Evolutionary conservation across 2,797 vertebrate genomes (phyloP).

Genomic region (Scleropages formosus): DNA sequence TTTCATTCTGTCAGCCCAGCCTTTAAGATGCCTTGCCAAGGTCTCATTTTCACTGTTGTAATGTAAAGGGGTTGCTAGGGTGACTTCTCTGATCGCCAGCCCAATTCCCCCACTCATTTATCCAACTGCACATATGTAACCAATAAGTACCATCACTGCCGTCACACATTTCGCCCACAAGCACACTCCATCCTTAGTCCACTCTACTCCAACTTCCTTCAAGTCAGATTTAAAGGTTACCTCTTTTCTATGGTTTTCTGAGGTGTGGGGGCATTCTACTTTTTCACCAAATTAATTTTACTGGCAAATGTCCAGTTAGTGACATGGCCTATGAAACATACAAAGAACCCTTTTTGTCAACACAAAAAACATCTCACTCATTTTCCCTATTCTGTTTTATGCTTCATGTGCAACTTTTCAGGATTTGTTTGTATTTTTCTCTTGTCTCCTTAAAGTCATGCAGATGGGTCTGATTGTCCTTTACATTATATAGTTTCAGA

Average conservation of each 20-base stretch:
- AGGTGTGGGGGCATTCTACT: slow-evolving; percentile 39
- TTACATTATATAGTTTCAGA: not conserved
- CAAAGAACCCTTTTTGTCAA: slow-evolving; percentile 41
- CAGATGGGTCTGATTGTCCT: not conserved
- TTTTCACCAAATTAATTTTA: slow-evolving; percentile 48
- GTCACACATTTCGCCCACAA: not conserved
- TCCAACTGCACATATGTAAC: no score
- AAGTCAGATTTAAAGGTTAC: slow-evolving; percentile 51
- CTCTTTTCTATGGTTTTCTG: slow-evolving; percentile 34
- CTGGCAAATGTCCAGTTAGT: slow-evolving; percentile 48
- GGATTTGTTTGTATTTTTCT: not conserved
- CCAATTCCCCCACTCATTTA: slow-evolving; percentile 55
- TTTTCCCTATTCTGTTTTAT: not conserved
- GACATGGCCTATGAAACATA: slow-evolving; percentile 49
- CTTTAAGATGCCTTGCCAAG: slow-evolving; percentile 54
- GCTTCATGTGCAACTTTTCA: not conserved
- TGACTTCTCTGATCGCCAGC: slow-evolving; percentile 63
- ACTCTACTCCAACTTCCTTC: slow-evolving; percentile 35
- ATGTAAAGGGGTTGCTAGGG: slow-evolving; percentile 68
- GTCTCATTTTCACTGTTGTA: slow-evolving; percentile 60
- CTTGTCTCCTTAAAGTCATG: not conserved
- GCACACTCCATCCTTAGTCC: slow-evolving; percentile 8
- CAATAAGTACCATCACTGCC: no score
- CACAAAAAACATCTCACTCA: slow-evolving; percentile 36
- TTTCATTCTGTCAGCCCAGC: slow-evolving; percentile 62